phyloP scores from a whole-genome alignment of 1,140 invertebrate genomes.

The Thaumetopoea pityocampa region DNA sequence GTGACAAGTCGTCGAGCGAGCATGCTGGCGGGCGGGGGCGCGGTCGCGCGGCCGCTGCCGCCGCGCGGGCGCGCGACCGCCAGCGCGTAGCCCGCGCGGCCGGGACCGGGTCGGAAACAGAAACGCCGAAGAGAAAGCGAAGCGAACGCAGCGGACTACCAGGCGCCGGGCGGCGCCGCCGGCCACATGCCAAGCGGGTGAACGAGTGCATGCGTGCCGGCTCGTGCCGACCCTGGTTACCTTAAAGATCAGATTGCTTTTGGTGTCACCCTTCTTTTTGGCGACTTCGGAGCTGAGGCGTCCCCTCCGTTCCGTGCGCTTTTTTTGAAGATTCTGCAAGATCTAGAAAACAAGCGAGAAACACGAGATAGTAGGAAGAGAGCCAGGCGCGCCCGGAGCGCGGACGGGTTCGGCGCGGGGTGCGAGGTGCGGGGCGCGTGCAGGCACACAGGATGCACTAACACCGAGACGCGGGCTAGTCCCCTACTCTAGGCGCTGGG shows the following conservation, averaged over 20 bases:
- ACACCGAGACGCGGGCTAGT: constrained; percentile 63
- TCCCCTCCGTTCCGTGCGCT: constrained; percentile 94
- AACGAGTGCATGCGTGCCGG: constrained; percentile 73
- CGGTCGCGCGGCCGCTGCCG: constrained; percentile 50
- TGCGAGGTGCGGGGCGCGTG: constrained; percentile 60
- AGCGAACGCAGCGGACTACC: constrained; percentile 65
- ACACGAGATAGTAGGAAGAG: constrained; percentile 82
- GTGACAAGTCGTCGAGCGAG: constrained; percentile 59
- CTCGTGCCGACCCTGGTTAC: constrained; percentile 83
- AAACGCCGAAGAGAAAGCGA: constrained; percentile 67
- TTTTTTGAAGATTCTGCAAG: constrained; percentile 98
- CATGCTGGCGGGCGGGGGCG: constrained; percentile 50
- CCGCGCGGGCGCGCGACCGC: constrained; percentile 52
- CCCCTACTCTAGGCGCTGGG: constrained; percentile 58
- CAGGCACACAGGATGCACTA: constrained; percentile 66
- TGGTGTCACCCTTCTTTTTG: constrained; percentile 94
- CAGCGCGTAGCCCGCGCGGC: constrained; percentile 48
- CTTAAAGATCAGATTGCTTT: constrained; percentile 98
- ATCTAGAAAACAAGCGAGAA: constrained; percentile 94
- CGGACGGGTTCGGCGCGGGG: constrained; percentile 49
- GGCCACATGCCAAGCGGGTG: constrained; percentile 68
- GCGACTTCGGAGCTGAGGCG: constrained; percentile 91
- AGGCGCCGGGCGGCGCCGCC: constrained; percentile 64
- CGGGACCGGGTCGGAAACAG: constrained; percentile 55
- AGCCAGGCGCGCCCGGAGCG: constrained; percentile 66